Percentiles rank a stretch among this genome's conserved stretches.
Evolutionary conservation across 2,797 vertebrate species (phyloP).

Genomic region (Microhierax caerulescens): DNA sequence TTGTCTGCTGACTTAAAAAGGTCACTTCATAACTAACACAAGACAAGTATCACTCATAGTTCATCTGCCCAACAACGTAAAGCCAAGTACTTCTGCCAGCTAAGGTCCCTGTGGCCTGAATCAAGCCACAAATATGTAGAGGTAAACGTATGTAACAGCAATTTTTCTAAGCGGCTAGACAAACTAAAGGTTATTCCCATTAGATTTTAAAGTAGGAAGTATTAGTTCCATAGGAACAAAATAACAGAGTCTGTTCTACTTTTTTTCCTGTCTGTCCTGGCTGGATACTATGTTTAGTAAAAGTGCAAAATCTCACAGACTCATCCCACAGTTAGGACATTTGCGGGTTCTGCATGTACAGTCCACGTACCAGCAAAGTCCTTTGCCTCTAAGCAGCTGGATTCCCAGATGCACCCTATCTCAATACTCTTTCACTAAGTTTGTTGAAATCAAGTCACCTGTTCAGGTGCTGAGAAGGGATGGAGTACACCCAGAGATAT

Average conservation of each 20-base stretch:
- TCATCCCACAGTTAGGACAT: background rate
- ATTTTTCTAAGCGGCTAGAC: background rate
- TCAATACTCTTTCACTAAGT: background rate
- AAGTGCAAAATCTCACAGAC: background rate
- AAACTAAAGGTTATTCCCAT: background rate
- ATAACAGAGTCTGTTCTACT: background rate
- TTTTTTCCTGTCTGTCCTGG: background rate
- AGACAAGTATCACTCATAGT: background rate
- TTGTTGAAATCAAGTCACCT: background rate
- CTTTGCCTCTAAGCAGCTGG: background rate
- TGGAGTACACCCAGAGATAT: background rate
- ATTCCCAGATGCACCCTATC: background rate
- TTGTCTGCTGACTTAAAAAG: constrained; percentile 19
- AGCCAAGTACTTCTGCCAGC: background rate
- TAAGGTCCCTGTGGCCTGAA: background rate
- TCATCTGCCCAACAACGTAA: background rate
- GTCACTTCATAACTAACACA: background rate
- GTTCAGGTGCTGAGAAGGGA: background rate
- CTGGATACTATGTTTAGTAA: background rate
- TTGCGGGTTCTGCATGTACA: background rate
- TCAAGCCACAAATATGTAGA: background rate
- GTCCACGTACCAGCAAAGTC: background rate
- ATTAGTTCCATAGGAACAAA: background rate
- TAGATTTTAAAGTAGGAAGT: background rate
- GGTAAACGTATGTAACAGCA: background rate